Conservation (phyloP, 2,113 vertebrate species). For the Vulpes lagopus region DNA sequence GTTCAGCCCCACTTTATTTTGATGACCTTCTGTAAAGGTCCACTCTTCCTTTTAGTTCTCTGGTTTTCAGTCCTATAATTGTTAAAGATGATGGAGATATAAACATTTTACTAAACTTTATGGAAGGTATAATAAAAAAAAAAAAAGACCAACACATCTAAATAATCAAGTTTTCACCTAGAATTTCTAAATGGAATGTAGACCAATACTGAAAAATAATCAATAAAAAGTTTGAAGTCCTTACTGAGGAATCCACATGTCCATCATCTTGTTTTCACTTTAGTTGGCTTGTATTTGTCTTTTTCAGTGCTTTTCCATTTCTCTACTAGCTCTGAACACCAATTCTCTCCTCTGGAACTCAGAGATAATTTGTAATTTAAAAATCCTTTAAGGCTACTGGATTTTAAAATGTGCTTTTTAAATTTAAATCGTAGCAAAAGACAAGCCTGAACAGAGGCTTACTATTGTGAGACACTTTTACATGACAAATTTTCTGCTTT, state of each 20-base stretch:
- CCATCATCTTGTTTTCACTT: not conserved
- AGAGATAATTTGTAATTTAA: constrained; percentile 43
- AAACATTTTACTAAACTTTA: not conserved
- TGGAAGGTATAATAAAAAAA: not conserved
- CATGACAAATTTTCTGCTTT: not conserved
- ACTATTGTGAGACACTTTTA: not conserved
- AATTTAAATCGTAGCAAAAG: constrained; percentile 34
- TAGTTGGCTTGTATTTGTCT: not conserved
- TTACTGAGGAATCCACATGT: not conserved
- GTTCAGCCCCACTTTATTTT: not conserved
- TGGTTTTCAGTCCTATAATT: not conserved
- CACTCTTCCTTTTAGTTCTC: not conserved
- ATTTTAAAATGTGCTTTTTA: constrained; percentile 31
- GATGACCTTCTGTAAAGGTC: not conserved
- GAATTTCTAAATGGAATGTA: constrained; percentile 12
- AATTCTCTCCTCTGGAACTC: not conserved
- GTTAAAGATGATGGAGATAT: not conserved
- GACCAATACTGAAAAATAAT: not conserved
- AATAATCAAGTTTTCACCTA: not conserved
- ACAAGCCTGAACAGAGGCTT: not conserved
- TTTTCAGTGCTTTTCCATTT: not conserved
- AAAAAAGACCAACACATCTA: not conserved
- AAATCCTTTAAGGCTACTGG: not conserved
- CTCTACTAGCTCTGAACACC: not conserved
- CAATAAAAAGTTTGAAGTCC: not conserved